Evolutionary conservation across 1,140 invertebrate genomes (phyloP).

Genomic region (Phymorhynchus buccinoides): DNA sequence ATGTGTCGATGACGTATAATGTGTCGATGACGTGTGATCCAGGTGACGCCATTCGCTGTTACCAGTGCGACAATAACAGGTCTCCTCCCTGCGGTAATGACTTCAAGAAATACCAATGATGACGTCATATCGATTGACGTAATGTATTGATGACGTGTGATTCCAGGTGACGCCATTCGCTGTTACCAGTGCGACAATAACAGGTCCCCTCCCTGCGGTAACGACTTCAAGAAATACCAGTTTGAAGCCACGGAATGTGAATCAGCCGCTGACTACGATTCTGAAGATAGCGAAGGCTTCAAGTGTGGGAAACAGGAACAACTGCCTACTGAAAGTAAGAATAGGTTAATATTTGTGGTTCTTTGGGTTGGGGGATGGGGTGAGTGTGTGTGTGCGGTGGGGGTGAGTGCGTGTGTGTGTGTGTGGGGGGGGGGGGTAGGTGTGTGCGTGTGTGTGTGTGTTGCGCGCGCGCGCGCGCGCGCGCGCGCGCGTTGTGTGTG

Average conservation of each 20-base stretch:
- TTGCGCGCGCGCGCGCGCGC: no score
- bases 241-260: slow-evolving; percentile 45
- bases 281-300: neutral
- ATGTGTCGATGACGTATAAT: neutral
- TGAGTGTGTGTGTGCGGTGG: no score
- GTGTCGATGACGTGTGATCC: neutral
- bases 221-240: slow-evolving; percentile 54
- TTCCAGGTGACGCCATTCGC: slow-evolving; percentile 40
- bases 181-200: slow-evolving; percentile 54
- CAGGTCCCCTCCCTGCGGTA: slow-evolving; percentile 49
- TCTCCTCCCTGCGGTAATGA: slow-evolving; percentile 48
- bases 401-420: no score
- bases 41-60: slow-evolving; percentile 49
- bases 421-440: no score
- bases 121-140: no score
- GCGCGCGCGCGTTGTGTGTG: no score
- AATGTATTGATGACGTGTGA: neutral
- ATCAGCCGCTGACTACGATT: no score
- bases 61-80: slow-evolving; percentile 49
- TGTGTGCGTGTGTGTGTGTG: no score
- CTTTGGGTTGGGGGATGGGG: no score
- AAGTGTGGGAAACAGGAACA: slow-evolving; percentile 57
- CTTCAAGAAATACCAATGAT: slow-evolving; percentile 57
- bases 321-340: slow-evolving; percentile 37
- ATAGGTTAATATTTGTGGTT: no score